phyloP scores from a whole-genome alignment of 64 coral and sea anemone genomes.

The Stichodactyla mertensii region DNA sequence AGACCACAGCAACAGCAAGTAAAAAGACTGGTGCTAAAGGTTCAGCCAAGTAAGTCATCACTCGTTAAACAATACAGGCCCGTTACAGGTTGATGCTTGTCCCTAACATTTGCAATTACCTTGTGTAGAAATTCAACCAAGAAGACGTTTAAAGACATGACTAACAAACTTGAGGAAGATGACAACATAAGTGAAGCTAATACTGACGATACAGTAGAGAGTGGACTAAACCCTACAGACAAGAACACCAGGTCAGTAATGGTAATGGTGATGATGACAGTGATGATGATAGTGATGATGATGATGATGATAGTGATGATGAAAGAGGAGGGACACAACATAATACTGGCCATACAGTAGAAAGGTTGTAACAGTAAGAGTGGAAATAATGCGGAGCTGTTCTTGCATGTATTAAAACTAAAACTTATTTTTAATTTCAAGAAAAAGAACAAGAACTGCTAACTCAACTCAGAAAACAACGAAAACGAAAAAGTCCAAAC shows the following conservation, averaged over 20 bases:
- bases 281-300: background rate
- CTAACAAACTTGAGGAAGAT: background rate
- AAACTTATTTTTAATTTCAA: slow-evolving; percentile 1
- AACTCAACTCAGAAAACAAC: slow-evolving; percentile 9
- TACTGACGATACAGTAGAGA: background rate
- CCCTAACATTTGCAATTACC: background rate
- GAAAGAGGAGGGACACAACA: background rate
- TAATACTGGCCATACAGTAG: background rate
- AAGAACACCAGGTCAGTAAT: background rate
- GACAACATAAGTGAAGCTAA: background rate
- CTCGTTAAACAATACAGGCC: no score
- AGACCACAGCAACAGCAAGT: background rate
- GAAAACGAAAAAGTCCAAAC: slow-evolving; percentile 21
- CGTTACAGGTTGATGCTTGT: no score
- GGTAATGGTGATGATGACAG: background rate
- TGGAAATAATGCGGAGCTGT: no score
- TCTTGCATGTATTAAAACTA: no score
- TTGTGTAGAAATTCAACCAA: background rate
- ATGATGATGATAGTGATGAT: background rate
- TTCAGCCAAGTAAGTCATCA: background rate
- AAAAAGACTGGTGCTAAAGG: background rate
- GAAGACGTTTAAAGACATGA: slow-evolving; percentile 1
- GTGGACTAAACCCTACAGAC: background rate
- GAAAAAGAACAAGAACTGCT: slow-evolving; percentile 43
- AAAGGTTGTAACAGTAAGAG: no score